Base-by-base conservation (phyloP, 1,140 invertebrate species). In the Uloborus diversus region DNA sequence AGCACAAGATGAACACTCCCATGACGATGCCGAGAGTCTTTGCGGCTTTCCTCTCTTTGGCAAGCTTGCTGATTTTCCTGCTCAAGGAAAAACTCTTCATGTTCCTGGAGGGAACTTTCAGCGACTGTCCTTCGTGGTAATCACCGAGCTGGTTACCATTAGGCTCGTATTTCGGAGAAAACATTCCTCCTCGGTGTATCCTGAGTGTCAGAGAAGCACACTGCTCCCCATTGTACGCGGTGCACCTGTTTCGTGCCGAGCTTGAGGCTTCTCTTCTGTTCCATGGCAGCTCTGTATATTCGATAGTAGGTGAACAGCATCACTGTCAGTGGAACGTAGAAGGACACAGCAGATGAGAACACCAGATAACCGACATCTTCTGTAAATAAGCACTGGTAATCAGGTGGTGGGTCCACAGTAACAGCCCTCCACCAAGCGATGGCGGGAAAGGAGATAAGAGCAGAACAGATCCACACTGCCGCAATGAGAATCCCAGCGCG, bases 281-380 rank as follows among this genome's bases (percentile, higher is more conserved):
- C 92, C 0, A 96, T 93, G 1, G 97, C 97, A 1, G 96, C 96
- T 32, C 95, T 89, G 87, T 99, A 99, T 80, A 99, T 96, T 64
- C 93, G 91, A 85, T 94, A 96, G 85, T 98, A 98, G 1, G 97
- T 97, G 85, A 97, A 96, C 20, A 98, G 92, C 98, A 99, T 99
- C 5, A 99, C 95, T 84, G 98, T 92, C 23, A 99, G 90, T 2
- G 98, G 98, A 51, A 98, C 89, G 87, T 99, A 99, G 88, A 99
- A 99, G 33, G 96, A 98, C 83, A 99, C 96, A 56, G 94, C 95
- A 3, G 97, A 99, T 2, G 94, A 96, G 86, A 97, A 96, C 84
- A 97, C 92, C 59, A 97, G 88, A 84, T 98, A 98, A 23, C 93
- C 94, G 49, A 96, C 87, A 86, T 96, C 93, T 85, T 96, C 93